These are phyloP conservation scores for Caenorhabditis angaria DNA, from an alignment of 2,888 invertebrate genomes.

Conservation along the genomic window DNA sequence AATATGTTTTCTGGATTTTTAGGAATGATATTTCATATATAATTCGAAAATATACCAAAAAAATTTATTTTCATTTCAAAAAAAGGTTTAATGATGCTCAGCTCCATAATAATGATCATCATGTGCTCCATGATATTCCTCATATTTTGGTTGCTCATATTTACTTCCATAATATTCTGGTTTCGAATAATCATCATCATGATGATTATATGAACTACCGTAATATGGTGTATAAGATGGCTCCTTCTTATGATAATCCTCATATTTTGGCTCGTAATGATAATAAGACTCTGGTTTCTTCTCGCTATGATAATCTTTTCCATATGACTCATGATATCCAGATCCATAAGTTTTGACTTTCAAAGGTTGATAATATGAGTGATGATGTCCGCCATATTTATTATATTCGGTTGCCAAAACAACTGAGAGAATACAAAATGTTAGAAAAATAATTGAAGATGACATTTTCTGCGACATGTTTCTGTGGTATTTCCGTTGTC, in stretches of 20 bases:
- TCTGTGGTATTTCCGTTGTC: neutral
- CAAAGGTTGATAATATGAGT: neutral
- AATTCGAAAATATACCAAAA: neutral
- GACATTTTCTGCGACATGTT: neutral
- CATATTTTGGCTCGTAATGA: conserved; percentile 36
- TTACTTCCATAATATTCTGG: neutral
- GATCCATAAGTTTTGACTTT: neutral
- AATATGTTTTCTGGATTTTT: no score
- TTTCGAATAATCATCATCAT: neutral
- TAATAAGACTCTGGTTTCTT: conserved; percentile 28
- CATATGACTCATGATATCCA: conserved; percentile 18
- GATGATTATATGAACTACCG: conserved; percentile 13
- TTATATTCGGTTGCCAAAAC: neutral
- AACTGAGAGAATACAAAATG: neutral
- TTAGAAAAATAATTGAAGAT: neutral
- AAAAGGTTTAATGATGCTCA: neutral
- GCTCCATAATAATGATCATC: neutral
- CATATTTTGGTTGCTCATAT: neutral
- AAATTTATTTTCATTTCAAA: neutral
- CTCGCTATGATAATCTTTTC: conserved; percentile 30
- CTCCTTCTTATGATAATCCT: conserved; percentile 31
- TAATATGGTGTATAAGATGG: conserved; percentile 36
- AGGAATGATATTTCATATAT: no score
- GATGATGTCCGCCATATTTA: neutral
- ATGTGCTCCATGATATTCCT: neutral